Evolutionary conservation across 2,113 vertebrate species (phyloP), one percentile per base, ranked within the genome.

Genomic region (Laticauda laticaudata): DNA sequence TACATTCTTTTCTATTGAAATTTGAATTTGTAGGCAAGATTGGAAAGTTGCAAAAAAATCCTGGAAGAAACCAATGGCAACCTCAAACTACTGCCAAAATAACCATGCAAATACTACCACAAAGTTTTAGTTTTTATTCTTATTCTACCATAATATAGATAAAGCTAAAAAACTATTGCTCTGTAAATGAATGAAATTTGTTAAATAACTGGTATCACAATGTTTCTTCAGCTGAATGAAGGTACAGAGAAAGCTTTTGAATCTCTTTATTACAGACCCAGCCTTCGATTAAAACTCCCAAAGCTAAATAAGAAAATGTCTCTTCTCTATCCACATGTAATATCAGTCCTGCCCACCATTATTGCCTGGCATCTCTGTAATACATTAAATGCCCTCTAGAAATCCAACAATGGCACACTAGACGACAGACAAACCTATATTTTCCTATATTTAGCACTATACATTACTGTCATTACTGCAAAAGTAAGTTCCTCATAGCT

Each of bases 401-500:
- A 81, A 81, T 81, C 75, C 34, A 81, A 21, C 34, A 43, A 43
- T 9, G 34, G 75, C 75, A 81, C 18, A 43, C 75, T 87, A 87
- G 45, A n/a, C 24, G 48, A 11, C 15, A 45, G 39, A 23, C 12
- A 29, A 86, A n/a, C 45, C 6, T 48, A 56, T 26, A 59, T 59
- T 48, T 59, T 24, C 55, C 81, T n/a, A 51, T 15, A 59, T 53
- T 87, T 54, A 87, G 92, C 88, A 86, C 89, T 81, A 81, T 92
- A 93, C 91, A 2, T 94, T 69, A 88, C 93, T 91, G 75, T 81
- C 75, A 39, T 81, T 86, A 59, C 92, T 59, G 24, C 24, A 53
- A 34, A 64, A 53, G 21, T 61, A 61, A 34, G 91, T 94, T 39
- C 94, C 57, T 91, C 51, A 5, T 81, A 89, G 87, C 92, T 91